Evolutionary conservation across 2,888 invertebrate species (phyloP), one percentile per base, ranked within the genome.

Genomic region (Eurytoma californica): DNA sequence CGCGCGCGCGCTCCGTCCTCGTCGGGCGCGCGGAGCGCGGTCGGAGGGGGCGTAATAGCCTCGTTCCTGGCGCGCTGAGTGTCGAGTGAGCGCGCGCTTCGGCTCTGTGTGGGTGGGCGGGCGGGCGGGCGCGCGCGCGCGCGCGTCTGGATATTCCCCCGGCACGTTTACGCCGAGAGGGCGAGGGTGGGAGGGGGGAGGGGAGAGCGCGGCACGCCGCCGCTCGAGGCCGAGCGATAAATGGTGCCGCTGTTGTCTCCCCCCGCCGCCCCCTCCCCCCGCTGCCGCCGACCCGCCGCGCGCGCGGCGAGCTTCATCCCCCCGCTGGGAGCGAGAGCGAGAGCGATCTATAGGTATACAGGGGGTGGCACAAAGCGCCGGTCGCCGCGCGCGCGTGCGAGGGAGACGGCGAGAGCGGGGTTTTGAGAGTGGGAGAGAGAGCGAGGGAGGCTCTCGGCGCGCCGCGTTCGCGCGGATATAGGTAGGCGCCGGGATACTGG

Each of bases 151-250:
- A 72, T 81, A 79, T 77, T 81, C 74, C 79, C 77, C 67, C 74
- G 77, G 74, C 81, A 79, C 79, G 75, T 80, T 77, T 74, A 69
- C 81, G 75, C 75, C 51, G 77, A 65, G 80, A 72, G 80, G 61
- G 28, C 73, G 53, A 57, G 75, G 53, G 73, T 69, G 70, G 49
- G 39, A 39, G 61, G 60, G 72, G 47, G 67, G 51, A 49, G 4
- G 39, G 53, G 77, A 72, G 79, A 55, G 53, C 69, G 55, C 47
- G 65, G 73, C 53, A 30, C 39, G 53, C 51, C 53, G 68, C 72
- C 74, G 79, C 76, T 63, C 76, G 79, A 77, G 72, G 74, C 65
- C 74, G 73, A 82, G 82, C 83, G 82, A 83, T 82, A 82, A 84
- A 83, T 81, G 81, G 79, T 75, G 74, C 77, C 77, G 80, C 82